Conservation (phyloP, 64 coral and sea anemone species). For the Stichodactyla mertensii region DNA sequence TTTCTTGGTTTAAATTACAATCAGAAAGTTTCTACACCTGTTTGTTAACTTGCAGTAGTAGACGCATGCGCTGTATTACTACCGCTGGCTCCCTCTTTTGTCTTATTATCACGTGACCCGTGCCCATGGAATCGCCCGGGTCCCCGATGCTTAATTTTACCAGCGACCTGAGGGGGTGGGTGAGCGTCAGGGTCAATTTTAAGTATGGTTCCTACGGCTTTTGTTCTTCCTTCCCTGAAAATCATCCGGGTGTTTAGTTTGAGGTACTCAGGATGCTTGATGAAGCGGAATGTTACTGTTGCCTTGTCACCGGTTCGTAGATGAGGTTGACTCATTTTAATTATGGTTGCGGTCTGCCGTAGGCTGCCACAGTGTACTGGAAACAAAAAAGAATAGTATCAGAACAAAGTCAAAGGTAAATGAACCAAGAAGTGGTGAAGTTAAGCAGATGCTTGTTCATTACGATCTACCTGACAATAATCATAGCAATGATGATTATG, state of each 20-base stretch:
- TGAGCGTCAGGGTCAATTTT: conserved; percentile 67
- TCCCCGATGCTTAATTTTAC: conserved; percentile 84
- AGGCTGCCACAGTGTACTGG: conserved; percentile 91
- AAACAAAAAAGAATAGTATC: background rate
- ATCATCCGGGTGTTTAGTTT: conserved; percentile 92
- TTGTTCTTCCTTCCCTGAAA: conserved; percentile 96
- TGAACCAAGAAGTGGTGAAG: background rate
- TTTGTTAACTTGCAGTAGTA: background rate
- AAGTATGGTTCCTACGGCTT: conserved; percentile 93
- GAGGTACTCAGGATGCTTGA: conserved; percentile 93
- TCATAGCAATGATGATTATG: background rate
- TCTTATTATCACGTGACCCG: conserved; percentile 7
- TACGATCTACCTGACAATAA: background rate
- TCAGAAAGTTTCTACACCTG: background rate
- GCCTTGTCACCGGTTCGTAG: conserved; percentile 93
- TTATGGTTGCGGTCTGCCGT: conserved; percentile 92
- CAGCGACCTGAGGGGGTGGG: conserved; percentile 65
- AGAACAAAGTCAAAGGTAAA: background rate
- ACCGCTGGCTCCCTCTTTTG: background rate
- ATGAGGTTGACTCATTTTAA: conserved; percentile 84
- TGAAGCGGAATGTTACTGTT: conserved; percentile 86
- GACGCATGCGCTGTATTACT: background rate
- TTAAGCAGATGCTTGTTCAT: background rate
- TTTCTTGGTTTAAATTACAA: background rate
- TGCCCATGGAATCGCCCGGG: conserved; percentile 41